Evolutionary conservation across 2,797 vertebrate species (phyloP).

Genomic region (Peromyscus eremicus): DNA sequence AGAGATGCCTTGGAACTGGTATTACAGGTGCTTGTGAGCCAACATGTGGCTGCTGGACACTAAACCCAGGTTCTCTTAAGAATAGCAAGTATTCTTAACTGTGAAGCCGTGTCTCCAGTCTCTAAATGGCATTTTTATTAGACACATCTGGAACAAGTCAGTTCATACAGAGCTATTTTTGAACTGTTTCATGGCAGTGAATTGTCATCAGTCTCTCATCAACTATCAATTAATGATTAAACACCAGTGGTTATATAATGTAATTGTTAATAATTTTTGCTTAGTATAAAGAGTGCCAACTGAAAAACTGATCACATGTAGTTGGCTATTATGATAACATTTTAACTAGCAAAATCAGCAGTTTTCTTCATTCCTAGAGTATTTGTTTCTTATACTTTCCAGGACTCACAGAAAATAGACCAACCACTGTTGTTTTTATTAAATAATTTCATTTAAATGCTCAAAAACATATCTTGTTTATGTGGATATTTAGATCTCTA

Average conservation of each 20-base stretch:
- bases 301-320: conserved; percentile 20
- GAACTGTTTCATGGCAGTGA: neutral
- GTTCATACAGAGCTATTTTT: neutral
- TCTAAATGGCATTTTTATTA: neutral
- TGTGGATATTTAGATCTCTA: neutral
- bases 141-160: neutral
- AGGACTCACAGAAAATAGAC: conserved; percentile 57
- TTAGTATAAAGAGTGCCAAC: neutral
- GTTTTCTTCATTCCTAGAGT: neutral
- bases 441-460: conserved; percentile 28
- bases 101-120: neutral
- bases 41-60: neutral
- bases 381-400: conserved; percentile 57
- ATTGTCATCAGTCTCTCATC: neutral
- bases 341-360: neutral
- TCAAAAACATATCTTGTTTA: neutral
- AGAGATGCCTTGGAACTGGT: neutral
- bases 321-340: neutral
- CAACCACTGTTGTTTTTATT: conserved; percentile 53
- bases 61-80: neutral
- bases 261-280: neutral
- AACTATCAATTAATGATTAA: neutral
- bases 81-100: neutral
- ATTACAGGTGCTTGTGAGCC: neutral
- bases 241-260: neutral